Evolutionary conservation across 1,140 invertebrate genomes (phyloP).

Genomic region (Pseudobourletiella spinata): DNA sequence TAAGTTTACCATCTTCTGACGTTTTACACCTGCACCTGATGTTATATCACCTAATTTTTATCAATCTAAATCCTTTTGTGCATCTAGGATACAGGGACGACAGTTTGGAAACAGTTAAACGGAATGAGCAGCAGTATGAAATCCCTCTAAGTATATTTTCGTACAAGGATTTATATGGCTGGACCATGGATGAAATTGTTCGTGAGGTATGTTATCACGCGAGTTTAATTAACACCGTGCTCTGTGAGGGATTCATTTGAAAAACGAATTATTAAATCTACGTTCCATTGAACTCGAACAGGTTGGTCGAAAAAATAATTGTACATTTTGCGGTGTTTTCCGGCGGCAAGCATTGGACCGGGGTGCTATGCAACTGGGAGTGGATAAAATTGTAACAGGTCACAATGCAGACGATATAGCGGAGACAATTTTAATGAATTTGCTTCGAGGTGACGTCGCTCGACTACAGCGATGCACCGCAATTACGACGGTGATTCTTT

Average conservation of each 20-base stretch:
- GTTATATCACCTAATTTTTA: too few species aligned
- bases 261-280: too few species aligned
- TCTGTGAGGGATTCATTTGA: too few species aligned
- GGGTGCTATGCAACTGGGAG: constrained; percentile 75
- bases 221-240: too few species aligned
- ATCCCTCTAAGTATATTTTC: constrained; percentile 93
- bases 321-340: constrained; percentile 98
- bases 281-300: too few species aligned
- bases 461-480: constrained; percentile 82
- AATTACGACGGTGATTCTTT: constrained; percentile 60
- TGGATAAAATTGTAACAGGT: constrained; percentile 91
- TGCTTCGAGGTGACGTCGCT: constrained; percentile 91
- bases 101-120: constrained; percentile 92
- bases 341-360: constrained; percentile 90
- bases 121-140: constrained; percentile 85
- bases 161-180: constrained; percentile 97
- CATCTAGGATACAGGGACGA: constrained; percentile 95
- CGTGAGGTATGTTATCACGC: constrained; percentile 56
- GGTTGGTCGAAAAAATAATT: constrained; percentile 96
- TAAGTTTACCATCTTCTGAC: constrained; percentile 41
- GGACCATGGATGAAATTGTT: constrained; percentile 99
- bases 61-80: too few species aligned
- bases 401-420: constrained; percentile 99
- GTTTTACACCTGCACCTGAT: too few species aligned
- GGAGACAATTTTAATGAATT: constrained; percentile 97